Evolutionary conservation across 2,888 invertebrate genomes (phyloP), one percentile per base, ranked within the genome.

Genomic region (Alloplasta piceator): DNA sequence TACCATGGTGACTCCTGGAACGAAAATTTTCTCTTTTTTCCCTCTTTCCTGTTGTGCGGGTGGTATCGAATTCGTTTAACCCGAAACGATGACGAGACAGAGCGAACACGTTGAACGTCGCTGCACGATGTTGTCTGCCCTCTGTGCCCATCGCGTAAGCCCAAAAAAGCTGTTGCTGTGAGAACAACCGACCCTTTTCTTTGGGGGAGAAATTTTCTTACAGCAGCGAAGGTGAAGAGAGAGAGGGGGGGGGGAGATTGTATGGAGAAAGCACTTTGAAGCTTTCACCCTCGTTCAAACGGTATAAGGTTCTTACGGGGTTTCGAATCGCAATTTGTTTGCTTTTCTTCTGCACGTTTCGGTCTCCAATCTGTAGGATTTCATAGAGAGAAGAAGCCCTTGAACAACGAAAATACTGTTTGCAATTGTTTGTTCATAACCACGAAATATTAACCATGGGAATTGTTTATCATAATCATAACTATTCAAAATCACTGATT

Each of bases 61-160:
- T 82, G 82, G 76, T 86, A 87, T 87, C 86, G 86, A 85, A 84
- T 86, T 83, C 84, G 85, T 80, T 86, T 84, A 80, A 82, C 80
- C 83, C 74, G 38, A 67, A 68, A 76, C 12, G 58, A 63, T 76
- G 61, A 43, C 60, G 46, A 71, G 71, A 76, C 60, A 39, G 26
- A 26, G 26, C 3, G 58, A 58, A 50, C 71, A 60, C 41, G 76
- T 14, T 63, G 41, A 39, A 52, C 43, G 52, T 39, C 60, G 12
- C 52, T n/a, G 14, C 7, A 9, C 43, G 6, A 43, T 36, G 55
- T 46, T 66, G 6, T 70, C 36, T 56, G 14, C 16, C 55, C 26
- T 67, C 41, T 16, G 10, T 10, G 41, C 43, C 26, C 41, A 10
- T 67, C 26, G 16, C 16, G 55, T 55, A 43, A 16, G 16, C 16